These are phyloP conservation scores for Cynopterus brachyotis DNA, from an alignment of 2,113 vertebrate species.

Conservation along the genomic window DNA sequence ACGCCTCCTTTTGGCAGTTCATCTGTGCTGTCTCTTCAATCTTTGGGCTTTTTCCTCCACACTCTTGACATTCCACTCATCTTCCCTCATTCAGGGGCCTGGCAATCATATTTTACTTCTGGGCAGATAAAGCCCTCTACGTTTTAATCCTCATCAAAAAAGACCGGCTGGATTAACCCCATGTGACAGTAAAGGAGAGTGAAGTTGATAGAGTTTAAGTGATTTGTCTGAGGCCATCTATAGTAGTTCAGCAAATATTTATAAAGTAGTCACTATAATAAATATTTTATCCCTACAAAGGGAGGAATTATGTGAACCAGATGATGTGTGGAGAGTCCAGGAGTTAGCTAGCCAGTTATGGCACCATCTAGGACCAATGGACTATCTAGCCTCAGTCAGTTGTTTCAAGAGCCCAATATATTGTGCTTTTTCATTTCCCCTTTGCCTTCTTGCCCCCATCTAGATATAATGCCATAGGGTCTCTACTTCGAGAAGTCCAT, in stretches of 20 bases:
- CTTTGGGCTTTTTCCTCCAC: background rate
- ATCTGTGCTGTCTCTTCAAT: background rate
- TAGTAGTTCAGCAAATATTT: background rate
- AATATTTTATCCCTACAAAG: background rate
- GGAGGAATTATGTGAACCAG: background rate
- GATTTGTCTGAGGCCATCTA: background rate
- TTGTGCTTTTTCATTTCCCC: background rate
- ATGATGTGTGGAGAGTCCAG: background rate
- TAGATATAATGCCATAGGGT: background rate
- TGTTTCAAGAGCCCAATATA: background rate
- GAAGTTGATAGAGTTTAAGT: background rate
- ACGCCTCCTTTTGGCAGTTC: background rate
- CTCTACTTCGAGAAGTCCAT: background rate
- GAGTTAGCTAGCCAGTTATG: background rate
- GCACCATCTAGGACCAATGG: background rate
- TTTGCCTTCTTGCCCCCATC: background rate
- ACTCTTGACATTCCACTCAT: background rate
- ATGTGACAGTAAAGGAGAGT: background rate
- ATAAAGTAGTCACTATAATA: background rate
- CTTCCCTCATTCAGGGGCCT: background rate
- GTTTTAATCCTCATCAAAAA: background rate
- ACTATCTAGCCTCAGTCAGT: background rate
- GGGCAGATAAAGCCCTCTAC: background rate
- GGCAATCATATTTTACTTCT: background rate
- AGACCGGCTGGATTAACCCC: background rate